phyloP scores from a whole-genome alignment of 2,797 vertebrate genomes.

The Margarornis squamiger region DNA sequence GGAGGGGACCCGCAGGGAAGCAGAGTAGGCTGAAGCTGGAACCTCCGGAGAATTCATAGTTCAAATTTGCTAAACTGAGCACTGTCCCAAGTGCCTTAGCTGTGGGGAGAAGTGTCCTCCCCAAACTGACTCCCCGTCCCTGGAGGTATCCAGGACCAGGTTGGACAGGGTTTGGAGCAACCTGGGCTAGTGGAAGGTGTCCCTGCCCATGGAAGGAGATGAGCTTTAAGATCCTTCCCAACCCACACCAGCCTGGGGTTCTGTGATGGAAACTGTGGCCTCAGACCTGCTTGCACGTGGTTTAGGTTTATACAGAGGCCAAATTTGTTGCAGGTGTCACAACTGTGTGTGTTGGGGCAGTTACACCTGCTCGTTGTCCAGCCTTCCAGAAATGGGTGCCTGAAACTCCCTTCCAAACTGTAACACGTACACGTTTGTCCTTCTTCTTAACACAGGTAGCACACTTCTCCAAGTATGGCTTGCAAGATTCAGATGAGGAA shows the following conservation, averaged over 20 bases:
- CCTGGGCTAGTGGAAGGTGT: background rate
- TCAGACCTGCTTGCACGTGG: background rate
- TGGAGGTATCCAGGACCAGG: accelerated
- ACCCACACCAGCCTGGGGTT: background rate
- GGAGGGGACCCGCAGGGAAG: accelerated
- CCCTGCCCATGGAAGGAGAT: background rate
- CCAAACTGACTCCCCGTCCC: background rate
- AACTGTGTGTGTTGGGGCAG: background rate
- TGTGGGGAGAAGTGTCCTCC: background rate
- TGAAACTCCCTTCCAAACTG: no score
- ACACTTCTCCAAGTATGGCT: conserved; percentile 96
- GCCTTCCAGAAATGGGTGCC: background rate
- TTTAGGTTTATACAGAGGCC: no score
- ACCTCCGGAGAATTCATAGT: accelerated
- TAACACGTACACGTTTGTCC: accelerated
- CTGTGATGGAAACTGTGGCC: background rate
- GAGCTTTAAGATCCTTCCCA: background rate
- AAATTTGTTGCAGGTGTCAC: no score
- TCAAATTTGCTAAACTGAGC: accelerated
- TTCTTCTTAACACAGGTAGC: conserved; percentile 77
- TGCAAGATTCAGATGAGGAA: conserved; percentile 95
- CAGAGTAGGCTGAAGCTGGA: background rate
- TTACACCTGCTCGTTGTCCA: background rate
- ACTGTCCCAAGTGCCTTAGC: accelerated
- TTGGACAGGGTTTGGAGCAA: background rate